Evolutionary conservation across 2,113 vertebrate species (phyloP), one percentile per base, ranked within the genome.

Genomic region (Atherinomorus stipes): DNA sequence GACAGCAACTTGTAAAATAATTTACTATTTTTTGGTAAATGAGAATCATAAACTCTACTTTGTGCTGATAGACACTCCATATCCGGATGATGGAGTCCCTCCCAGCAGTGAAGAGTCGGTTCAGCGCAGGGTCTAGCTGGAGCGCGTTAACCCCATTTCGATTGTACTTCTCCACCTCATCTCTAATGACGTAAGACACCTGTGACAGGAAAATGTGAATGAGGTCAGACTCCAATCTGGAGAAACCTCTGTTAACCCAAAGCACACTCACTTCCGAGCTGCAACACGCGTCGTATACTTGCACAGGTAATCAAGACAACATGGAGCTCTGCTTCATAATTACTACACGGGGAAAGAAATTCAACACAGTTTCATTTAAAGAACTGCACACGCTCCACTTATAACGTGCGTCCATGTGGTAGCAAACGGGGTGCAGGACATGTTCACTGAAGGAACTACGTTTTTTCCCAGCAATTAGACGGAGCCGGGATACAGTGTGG

Each of bases 41-140:
- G 19, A 62, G 22, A 37, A 8, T 15, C 9, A 21, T 25, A 61
- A n/a, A 28, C 38, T 88, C 12, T 91, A 98, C 98, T 94, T 99
- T 99, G 94, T 99, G 97, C 90, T 99, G 98, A 89, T 95, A 99
- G 90, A 99, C 95, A 19, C 96, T 99, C 98, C 98, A 99, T 96
- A 99, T 99, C 79, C 98, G 94, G 84, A 99, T 97, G 87, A 99
- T 99, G 1, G 98, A 99, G 91, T 99, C 98, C 18, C 98, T 92
- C 0, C 98, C 98, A 0, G 98, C 97, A 0, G 98, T 99, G 90
- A 99, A 99, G 67, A 99, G 98, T 56, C 98, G 94, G 64, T 99
- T 99, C 3, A 99, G 71, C 0, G 97, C 94, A 21, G 97, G 97
- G 85, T 99, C 97, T 42, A 99, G 93, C 89, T 99, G 98, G 72